These are phyloP conservation scores for Mustela nigripes DNA, from an alignment of 2,113 vertebrate species.

Conservation along the genomic window DNA sequence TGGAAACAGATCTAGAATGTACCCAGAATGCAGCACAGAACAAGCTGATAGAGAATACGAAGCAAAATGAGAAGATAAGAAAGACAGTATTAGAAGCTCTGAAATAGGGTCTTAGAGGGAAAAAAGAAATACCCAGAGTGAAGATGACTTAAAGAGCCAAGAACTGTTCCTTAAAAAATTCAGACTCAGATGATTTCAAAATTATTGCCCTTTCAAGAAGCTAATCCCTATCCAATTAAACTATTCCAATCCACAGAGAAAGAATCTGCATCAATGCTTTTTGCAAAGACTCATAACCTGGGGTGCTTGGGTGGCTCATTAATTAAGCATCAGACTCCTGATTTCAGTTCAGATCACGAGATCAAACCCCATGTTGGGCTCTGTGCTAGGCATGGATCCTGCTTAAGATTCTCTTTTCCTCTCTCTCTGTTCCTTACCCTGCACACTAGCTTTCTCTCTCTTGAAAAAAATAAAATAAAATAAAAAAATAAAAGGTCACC, in stretches of 20 bases:
- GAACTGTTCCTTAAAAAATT: neutral
- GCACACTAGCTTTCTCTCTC: neutral
- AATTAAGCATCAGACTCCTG: neutral
- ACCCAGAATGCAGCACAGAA: neutral
- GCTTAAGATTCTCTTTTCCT: neutral
- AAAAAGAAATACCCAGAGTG: neutral
- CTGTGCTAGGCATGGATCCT: neutral
- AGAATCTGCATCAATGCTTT: neutral
- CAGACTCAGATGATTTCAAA: constrained; percentile 7
- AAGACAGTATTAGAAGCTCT: neutral
- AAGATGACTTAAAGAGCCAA: neutral
- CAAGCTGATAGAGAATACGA: neutral
- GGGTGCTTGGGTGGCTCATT: neutral
- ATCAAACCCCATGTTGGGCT: neutral
- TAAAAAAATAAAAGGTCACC: neutral
- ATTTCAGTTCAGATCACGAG: neutral
- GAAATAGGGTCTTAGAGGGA: neutral
- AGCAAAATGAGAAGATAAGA: neutral
- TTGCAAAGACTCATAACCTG: neutral
- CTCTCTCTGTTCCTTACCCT: neutral
- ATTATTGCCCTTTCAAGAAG: neutral
- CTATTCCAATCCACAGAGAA: neutral
- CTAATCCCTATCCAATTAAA: constrained; percentile 11
- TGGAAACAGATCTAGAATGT: neutral
- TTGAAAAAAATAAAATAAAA: neutral